phyloP scores from a whole-genome alignment of 2,113 vertebrate genomes.

The Prunella fulvescens region DNA sequence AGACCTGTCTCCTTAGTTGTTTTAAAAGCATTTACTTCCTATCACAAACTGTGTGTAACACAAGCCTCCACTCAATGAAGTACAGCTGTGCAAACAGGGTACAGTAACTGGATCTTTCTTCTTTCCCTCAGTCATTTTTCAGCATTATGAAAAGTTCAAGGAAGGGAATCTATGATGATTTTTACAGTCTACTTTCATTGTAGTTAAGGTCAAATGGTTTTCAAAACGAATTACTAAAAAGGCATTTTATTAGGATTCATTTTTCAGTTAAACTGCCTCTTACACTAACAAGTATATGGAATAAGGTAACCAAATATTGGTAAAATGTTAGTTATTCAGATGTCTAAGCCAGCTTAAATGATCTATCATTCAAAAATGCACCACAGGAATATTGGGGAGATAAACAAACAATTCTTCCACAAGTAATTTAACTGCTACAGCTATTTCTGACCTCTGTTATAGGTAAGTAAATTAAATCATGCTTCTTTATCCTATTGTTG shows the following conservation, averaged over 20 bases:
- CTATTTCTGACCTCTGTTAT: background rate
- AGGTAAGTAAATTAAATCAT: background rate
- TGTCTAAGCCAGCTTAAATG: background rate
- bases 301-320: background rate
- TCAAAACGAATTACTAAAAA: slow-evolving; percentile 55
- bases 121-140: slow-evolving; percentile 59
- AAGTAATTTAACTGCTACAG: background rate
- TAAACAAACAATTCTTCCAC: slow-evolving; percentile 1
- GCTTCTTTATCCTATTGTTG: background rate
- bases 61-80: slow-evolving; percentile 72
- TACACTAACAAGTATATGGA: background rate
- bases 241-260: slow-evolving; percentile 41
- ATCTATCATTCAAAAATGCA: slow-evolving; percentile 6
- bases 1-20: slow-evolving; percentile 73
- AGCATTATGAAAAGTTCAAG: slow-evolving; percentile 67
- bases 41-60: slow-evolving; percentile 78
- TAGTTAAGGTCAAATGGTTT: slow-evolving; percentile 64
- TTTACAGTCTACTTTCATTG: slow-evolving; percentile 49
- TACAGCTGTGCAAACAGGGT: slow-evolving; percentile 89
- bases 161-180: slow-evolving; percentile 58
- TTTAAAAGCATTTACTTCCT: slow-evolving; percentile 83
- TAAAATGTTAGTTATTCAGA: slow-evolving; percentile 20
- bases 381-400: background rate
- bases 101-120: slow-evolving; percentile 67
- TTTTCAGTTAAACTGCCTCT: background rate